These are phyloP conservation scores for Bungarus multicinctus DNA, from an alignment of 2,113 vertebrate genomes.

Conservation along the genomic window DNA sequence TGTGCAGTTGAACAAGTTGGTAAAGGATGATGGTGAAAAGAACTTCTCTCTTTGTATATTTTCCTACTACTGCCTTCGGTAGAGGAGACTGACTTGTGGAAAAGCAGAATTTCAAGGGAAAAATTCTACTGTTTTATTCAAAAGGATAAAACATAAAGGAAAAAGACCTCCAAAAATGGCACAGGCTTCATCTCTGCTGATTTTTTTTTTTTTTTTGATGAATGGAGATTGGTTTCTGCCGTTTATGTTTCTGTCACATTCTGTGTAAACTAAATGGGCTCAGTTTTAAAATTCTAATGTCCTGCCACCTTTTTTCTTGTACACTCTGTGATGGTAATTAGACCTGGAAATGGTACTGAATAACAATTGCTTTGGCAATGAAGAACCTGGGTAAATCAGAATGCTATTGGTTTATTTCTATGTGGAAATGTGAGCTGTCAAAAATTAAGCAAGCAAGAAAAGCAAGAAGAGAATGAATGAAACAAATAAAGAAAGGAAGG, in stretches of 20 bases:
- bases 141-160: constrained; percentile 19
- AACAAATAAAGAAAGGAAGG: neutral
- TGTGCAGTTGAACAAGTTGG: constrained; percentile 47
- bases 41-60: neutral
- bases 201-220: constrained; percentile 37
- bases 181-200: constrained; percentile 35
- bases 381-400: constrained; percentile 26
- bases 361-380: constrained; percentile 32
- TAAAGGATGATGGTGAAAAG: neutral
- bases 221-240: constrained; percentile 27
- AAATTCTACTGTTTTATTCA: neutral
- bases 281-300: constrained; percentile 47
- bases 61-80: neutral
- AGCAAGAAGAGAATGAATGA: neutral
- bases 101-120: neutral
- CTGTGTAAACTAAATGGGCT: constrained; percentile 21
- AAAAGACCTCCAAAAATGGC: constrained; percentile 23
- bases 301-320: neutral
- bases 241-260: constrained; percentile 40
- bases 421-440: constrained; percentile 1
- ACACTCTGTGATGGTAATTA: constrained; percentile 32
- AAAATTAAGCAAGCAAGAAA: constrained; percentile 1
- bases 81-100: neutral
- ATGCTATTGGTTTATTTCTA: constrained; percentile 18
- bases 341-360: constrained; percentile 25